Base-by-base conservation (phyloP, 2,888 invertebrate species). In the Harpalus rufipes region DNA sequence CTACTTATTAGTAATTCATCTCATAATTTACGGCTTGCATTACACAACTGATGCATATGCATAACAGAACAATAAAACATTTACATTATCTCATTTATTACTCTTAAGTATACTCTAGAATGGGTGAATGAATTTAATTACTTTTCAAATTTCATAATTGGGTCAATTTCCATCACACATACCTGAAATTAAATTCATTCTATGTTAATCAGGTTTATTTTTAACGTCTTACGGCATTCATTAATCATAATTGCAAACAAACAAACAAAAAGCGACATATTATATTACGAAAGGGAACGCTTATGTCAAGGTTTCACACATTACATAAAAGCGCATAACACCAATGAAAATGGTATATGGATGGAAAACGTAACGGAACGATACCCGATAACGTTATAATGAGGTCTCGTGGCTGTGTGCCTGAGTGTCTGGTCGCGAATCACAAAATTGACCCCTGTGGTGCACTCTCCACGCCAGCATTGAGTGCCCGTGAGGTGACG, bases 161-260 rank as follows among this genome's bases (percentile, higher is more conserved):
- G 16, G n/a, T 41, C 16, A n/a, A 41, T 68, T 74, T 44, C 32
- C 32, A 32, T 32, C 72, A 74, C 10, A 74, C 18, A 74, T 18
- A 14, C 72, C 44, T 44, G 68, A 68, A 74, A 44, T 74, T 41
- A 44, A 74, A 51, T 74, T 14, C 16, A 44, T 32, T 44, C 41
- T 44, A 16, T 68, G 39, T 7, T 44, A 74, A 74, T 74, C 44
- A 44, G 14, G 44, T 44, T 74, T 74, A 74, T 74, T 74, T 74
- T 74, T 44, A 74, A 44, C 3, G 21, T 21, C 1, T 21, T 3
- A 5, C 18, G 41, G 10, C 72, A 74, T 61, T 16, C 61, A 58
- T 56, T 78, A 58, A 78, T 78, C 39, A 65, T 76, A 84, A 63
- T 25, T 76, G 32, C 65, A 78, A 85, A 58, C 56, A 65, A 32